phyloP scores from a whole-genome alignment of 2,113 vertebrate genomes.

The Corynorhinus townsendii region DNA sequence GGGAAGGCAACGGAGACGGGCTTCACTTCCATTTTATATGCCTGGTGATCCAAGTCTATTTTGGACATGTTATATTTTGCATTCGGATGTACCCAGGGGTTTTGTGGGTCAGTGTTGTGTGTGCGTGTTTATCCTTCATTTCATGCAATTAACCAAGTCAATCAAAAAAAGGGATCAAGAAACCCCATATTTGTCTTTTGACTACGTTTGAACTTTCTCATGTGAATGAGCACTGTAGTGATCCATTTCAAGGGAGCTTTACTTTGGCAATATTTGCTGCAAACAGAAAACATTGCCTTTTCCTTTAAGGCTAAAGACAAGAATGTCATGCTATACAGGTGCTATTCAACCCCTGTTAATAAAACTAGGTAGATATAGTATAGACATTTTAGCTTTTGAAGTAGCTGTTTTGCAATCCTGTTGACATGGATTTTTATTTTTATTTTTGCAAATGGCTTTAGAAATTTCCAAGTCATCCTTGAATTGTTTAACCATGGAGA shows the following conservation, averaged over 20 bases:
- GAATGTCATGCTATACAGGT: constrained; percentile 76
- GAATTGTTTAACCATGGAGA: constrained; percentile 70
- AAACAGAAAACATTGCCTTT: constrained; percentile 71
- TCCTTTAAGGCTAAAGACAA: constrained; percentile 74
- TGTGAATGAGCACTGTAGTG: constrained; percentile 73
- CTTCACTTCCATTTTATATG: background rate
- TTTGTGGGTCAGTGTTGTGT: constrained; percentile 67
- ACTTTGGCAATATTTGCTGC: constrained; percentile 74
- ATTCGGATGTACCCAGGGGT: constrained; percentile 70
- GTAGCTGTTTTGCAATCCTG: constrained; percentile 65
- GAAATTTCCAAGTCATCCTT: constrained; percentile 61
- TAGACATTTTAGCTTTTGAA: constrained; percentile 60
- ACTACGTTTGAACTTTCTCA: constrained; percentile 69
- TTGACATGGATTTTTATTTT: constrained; percentile 72
- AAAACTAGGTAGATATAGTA: constrained; percentile 46
- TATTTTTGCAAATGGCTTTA: constrained; percentile 70
- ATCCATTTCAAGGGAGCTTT: constrained; percentile 64
- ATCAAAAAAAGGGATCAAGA: constrained; percentile 65
- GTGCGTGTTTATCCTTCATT: constrained; percentile 74
- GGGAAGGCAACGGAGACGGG: constrained; percentile 14
- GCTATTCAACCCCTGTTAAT: constrained; percentile 70
- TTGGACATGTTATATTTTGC: constrained; percentile 66
- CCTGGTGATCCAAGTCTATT: constrained; percentile 34
- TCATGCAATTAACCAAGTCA: constrained; percentile 79
- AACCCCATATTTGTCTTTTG: constrained; percentile 71